Conservation (phyloP, 35 echinoderm and acorn worm genomes). For the Strongylocentrotus purpuratus region DNA sequence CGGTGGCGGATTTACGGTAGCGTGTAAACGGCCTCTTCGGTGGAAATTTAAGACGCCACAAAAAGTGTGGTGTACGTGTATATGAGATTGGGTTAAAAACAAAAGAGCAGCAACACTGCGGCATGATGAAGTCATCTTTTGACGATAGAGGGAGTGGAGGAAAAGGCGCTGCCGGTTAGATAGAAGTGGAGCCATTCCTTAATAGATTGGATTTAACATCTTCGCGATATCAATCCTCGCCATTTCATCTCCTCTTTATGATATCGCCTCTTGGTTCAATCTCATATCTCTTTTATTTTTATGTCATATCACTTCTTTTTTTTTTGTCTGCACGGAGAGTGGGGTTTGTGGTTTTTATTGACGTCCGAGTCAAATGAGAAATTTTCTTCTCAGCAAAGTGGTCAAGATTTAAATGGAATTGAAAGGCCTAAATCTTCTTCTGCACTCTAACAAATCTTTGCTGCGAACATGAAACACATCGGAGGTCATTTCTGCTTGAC, state of each 20-base stretch:
- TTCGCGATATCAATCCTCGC: slow-evolving; percentile 16
- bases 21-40: background rate
- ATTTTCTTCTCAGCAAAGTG: slow-evolving; percentile 25
- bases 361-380: slow-evolving; percentile 17
- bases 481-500: background rate
- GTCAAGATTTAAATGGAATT: slow-evolving; percentile 48
- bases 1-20: background rate
- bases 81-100: background rate
- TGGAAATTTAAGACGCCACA: background rate
- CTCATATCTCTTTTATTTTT: slow-evolving; percentile 11
- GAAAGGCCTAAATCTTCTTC: slow-evolving; percentile 50
- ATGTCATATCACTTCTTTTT: background rate
- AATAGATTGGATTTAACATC: slow-evolving; percentile 54
- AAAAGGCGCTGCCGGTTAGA: background rate
- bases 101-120: background rate
- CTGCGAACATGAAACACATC: background rate
- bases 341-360: slow-evolving; percentile 33
- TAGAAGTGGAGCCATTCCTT: slow-evolving; percentile 39
- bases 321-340: background rate
- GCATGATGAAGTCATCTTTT: background rate
- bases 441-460: slow-evolving; percentile 35
- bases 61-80: background rate
- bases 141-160: background rate
- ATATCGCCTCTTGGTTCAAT: slow-evolving; percentile 12
- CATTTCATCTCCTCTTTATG: slow-evolving; percentile 12